A percentile compares a stretch with the other conserved stretches of the same genome.
These are phyloP conservation scores for Phenganax marumi DNA, from an alignment of 92 coral and sea anemone genomes.

Conservation along the genomic window DNA sequence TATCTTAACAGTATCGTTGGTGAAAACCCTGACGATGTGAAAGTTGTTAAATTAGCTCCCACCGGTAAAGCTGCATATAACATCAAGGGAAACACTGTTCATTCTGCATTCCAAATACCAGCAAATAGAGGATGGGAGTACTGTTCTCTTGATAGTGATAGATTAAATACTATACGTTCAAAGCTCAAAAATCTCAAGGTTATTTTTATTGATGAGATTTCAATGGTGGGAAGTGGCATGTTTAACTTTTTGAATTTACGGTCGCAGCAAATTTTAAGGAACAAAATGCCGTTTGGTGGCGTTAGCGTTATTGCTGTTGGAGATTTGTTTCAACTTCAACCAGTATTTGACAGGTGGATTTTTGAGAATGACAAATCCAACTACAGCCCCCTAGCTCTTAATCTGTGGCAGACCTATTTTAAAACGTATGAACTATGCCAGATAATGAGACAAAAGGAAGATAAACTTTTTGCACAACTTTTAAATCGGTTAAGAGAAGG, in stretches of 20 bases:
- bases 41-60: slow-evolving; percentile 62
- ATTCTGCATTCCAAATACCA: slow-evolving; percentile 55
- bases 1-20: slow-evolving; percentile 56
- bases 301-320: slow-evolving; percentile 1
- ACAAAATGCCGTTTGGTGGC: slow-evolving; percentile 55
- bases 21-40: slow-evolving; percentile 63
- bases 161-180: slow-evolving; percentile 44
- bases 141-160: slow-evolving; percentile 44
- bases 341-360: slow-evolving; percentile 16
- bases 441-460: no score
- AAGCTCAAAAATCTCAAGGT: slow-evolving; percentile 49
- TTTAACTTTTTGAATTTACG: slow-evolving; percentile 49
- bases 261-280: slow-evolving; percentile 57
- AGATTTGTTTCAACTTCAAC: slow-evolving; percentile 7
- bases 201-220: slow-evolving; percentile 52
- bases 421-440: background rate
- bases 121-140: slow-evolving; percentile 55
- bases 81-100: slow-evolving; percentile 52
- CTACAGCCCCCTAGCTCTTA: background rate
- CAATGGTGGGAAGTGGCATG: slow-evolving; percentile 56
- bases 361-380: background rate
- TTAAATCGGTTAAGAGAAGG: no score
- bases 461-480: no score
- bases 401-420: background rate
- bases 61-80: slow-evolving; percentile 63